Evolutionary conservation across 2,113 vertebrate genomes (phyloP).

Genomic region (Percina caprodes): DNA sequence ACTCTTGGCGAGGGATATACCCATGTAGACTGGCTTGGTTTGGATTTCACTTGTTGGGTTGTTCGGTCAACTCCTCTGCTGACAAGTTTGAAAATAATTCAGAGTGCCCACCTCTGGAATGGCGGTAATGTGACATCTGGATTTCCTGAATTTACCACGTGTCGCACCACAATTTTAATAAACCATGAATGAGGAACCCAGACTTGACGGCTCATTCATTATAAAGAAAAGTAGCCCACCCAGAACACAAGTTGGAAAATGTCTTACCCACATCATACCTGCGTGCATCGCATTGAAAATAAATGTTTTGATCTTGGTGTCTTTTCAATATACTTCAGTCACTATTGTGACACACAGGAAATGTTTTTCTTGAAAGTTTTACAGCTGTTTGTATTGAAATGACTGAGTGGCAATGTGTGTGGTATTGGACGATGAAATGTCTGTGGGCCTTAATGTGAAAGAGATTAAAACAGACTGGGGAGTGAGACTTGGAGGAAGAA

Average conservation of each 20-base stretch:
- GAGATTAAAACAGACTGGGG: neutral
- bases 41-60: slow-evolving; percentile 2
- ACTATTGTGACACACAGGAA: neutral
- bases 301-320: neutral
- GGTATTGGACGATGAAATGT: neutral
- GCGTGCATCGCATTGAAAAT: neutral
- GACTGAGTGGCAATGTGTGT: neutral
- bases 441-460: neutral
- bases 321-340: neutral
- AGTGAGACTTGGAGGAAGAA: neutral
- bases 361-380: neutral
- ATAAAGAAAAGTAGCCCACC: neutral
- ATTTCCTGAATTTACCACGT: slow-evolving; percentile 46
- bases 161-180: neutral
- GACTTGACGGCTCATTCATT: neutral
- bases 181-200: slow-evolving; percentile 20
- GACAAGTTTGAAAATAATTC: slow-evolving; percentile 61
- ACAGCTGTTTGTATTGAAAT: neutral
- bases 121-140: slow-evolving; percentile 63
- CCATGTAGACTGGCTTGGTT: no score
- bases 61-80: slow-evolving; percentile 39
- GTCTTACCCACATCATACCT: no score
- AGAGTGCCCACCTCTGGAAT: slow-evolving; percentile 59
- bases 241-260: neutral
- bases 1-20: no score